A percentile compares a stretch with the other conserved stretches of the same genome.
Conservation (phyloP, 2,113 vertebrate genomes). For the Malurus elegans region DNA sequence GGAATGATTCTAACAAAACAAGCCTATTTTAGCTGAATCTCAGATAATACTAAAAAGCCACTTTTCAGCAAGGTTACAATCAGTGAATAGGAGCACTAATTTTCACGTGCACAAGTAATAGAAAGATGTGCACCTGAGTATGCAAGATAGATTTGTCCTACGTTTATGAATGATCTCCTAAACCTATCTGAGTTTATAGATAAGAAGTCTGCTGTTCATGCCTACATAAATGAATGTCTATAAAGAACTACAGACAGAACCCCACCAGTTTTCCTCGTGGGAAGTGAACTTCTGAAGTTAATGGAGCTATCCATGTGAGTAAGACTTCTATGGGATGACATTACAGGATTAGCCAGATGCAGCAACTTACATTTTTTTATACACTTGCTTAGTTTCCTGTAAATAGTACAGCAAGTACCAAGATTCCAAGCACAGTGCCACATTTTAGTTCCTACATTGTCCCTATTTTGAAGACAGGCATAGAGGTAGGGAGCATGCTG, state of each 20-base stretch:
- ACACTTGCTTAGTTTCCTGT: neutral
- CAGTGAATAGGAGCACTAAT: neutral
- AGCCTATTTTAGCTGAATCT: neutral
- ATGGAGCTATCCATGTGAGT: neutral
- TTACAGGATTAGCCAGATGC: neutral
- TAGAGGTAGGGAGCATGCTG: neutral
- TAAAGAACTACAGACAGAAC: neutral
- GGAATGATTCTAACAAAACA: neutral
- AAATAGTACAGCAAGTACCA: neutral
- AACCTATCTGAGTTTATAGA: neutral
- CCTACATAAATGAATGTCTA: neutral
- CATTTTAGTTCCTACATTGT: neutral
- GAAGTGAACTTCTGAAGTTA: neutral
- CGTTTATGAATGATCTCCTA: neutral
- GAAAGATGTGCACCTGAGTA: neutral
- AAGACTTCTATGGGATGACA: neutral
- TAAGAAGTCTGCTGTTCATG: conserved; percentile 8
- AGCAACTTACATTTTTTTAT: neutral
- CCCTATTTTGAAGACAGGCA: neutral
- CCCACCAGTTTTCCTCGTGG: neutral
- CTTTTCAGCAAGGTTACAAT: neutral
- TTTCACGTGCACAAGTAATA: neutral
- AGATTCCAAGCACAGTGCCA: neutral
- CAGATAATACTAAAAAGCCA: neutral
- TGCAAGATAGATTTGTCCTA: neutral